These are phyloP conservation scores for Formica selysi DNA, from an alignment of 1,140 invertebrate genomes.

Conservation along the genomic window DNA sequence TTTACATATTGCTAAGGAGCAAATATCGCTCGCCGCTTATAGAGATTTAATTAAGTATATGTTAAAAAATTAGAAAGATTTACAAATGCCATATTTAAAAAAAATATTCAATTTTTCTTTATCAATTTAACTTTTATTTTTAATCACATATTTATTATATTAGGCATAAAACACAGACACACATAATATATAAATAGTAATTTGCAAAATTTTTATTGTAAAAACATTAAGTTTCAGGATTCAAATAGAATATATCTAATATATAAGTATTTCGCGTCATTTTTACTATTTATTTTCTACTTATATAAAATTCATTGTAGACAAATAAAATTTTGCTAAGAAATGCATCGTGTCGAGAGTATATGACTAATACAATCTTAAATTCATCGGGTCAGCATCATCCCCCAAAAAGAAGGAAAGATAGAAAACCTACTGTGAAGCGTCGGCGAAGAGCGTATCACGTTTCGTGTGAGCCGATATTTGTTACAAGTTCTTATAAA, in stretches of 20 bases:
- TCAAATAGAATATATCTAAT: not conserved
- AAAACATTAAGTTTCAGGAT: not conserved
- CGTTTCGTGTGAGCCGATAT: conserved; percentile 76
- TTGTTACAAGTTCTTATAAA: conserved; percentile 76
- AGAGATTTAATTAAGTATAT: not conserved
- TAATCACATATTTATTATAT: no score
- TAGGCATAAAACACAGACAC: not conserved
- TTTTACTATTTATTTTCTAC: not conserved
- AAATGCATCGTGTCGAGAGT: conserved; percentile 5
- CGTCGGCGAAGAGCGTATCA: conserved; percentile 73
- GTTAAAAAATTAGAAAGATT: not conserved
- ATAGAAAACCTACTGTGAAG: conserved; percentile 62
- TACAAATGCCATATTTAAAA: not conserved
- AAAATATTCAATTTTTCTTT: not conserved
- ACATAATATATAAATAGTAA: not conserved
- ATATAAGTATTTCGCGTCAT: not conserved
- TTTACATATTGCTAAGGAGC: not conserved
- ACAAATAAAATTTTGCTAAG: conserved; percentile 2
- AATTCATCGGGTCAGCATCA: conserved; percentile 59
- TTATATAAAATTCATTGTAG: conserved; percentile 38
- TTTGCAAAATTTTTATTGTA: not conserved
- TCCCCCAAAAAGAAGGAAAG: conserved; percentile 40
- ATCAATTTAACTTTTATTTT: not conserved
- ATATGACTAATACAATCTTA: conserved; percentile 51
- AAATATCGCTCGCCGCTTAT: not conserved